Base-by-base conservation (phyloP, 1,140 invertebrate genomes). In the Pararge aegeria region DNA sequence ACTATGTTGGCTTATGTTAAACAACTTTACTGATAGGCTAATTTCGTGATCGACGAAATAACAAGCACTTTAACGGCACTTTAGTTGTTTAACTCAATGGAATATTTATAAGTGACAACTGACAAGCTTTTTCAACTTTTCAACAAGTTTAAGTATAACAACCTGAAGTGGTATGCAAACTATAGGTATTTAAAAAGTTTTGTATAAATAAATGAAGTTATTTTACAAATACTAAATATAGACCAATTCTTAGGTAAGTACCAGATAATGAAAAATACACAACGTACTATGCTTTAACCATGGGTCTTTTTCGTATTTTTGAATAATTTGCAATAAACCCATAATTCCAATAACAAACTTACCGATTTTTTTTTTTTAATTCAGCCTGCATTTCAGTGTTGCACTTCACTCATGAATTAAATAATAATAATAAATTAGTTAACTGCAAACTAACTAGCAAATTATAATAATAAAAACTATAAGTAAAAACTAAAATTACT, bases 401-500 rank as follows among this genome's bases (percentile, higher is more conserved):
- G 12, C 30, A 34, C 30, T 34, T n/a, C 30, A 34, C 30, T 34
- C 3, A 2, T 34, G 4, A 1, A 10, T 6, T 12, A 34, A 34
- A 6, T 5, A 34, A 34, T 0, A 10, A 34, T 12, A 34, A 34
- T 12, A 34, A 34, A 7, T 3, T n/a, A n/a, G n/a, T n/a, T n/a
- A n/a, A 34, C 30, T 34, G 12, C 30, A 34, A 34, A 34, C n/a
- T 34, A 12, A 7, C 10, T 34, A 12, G 9, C 10, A 34, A 34
- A 7, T 3, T 34, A n/a, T 34, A 34, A n/a, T 0, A 42, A 37
- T 37, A 12, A 5, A 42, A 42, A 42, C 38, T n/a, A 12, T 38
- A 13, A 38, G 12, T 12, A n/a, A 2, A 20, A 40, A n/a, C 34
- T 7, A 38, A 63, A 57, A 64, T 51, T 64, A 64, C 51, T 37